phyloP scores from a whole-genome alignment of 2,888 invertebrate genomes.

The Napeogenes sylphis region DNA sequence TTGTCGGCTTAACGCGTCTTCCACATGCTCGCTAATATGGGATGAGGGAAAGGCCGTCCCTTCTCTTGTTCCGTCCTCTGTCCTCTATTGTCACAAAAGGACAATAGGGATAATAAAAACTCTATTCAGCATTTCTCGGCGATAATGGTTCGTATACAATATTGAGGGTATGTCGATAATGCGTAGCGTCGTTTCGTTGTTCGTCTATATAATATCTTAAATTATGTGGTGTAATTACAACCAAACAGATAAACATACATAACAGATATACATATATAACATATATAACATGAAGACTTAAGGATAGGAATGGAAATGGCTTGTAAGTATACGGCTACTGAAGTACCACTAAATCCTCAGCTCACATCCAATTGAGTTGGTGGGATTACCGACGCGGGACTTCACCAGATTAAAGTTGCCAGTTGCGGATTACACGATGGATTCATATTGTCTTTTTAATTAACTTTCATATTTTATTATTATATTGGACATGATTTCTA shows the following conservation, averaged over 20 bases:
- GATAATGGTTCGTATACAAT: slow-evolving; percentile 19
- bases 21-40: slow-evolving; percentile 16
- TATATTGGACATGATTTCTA: too few relatives aligned
- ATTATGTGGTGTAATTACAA: too few relatives aligned
- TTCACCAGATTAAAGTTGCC: slow-evolving; percentile 18
- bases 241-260: too few relatives aligned
- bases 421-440: slow-evolving; percentile 15
- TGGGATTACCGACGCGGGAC: slow-evolving; percentile 24
- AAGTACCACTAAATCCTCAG: slow-evolving; percentile 27
- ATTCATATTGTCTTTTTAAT: slow-evolving; percentile 18
- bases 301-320: too few relatives aligned
- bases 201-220: neutral
- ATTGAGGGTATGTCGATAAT: slow-evolving; percentile 11
- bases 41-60: slow-evolving; percentile 13
- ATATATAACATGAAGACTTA: too few relatives aligned
- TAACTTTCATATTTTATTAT: slow-evolving; percentile 8
- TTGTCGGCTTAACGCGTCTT: slow-evolving; percentile 26
- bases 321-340: slow-evolving; percentile 11
- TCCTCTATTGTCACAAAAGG: slow-evolving; percentile 14
- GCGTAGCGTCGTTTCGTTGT: neutral
- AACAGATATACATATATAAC: too few relatives aligned
- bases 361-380: slow-evolving; percentile 27
- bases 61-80: slow-evolving; percentile 9
- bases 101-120: slow-evolving; percentile 20
- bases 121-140: slow-evolving; percentile 10